These are phyloP conservation scores for Macrobrachium rosenbergii DNA, from an alignment of 1,140 invertebrate genomes.

Conservation along the genomic window DNA sequence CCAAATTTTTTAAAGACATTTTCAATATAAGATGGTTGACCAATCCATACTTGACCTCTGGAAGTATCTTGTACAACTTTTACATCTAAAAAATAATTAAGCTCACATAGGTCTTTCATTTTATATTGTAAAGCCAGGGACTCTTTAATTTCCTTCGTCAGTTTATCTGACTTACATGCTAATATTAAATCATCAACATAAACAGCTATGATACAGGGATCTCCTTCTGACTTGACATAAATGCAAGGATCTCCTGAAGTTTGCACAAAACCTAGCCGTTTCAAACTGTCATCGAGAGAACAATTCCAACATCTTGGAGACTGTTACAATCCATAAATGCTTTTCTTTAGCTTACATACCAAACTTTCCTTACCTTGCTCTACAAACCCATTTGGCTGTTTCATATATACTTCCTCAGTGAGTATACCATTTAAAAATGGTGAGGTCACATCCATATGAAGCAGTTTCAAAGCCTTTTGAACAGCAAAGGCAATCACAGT, in stretches of 20 bases:
- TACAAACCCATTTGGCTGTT: constrained; percentile 58
- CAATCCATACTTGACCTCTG: constrained; percentile 61
- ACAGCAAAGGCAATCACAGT: constrained; percentile 53
- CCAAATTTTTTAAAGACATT: constrained; percentile 69
- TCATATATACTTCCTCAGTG: constrained; percentile 63
- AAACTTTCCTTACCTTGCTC: constrained; percentile 40
- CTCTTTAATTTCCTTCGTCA: no score
- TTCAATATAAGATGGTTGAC: constrained; percentile 68
- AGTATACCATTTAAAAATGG: constrained; percentile 66
- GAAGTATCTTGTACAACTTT: no score
- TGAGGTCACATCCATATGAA: constrained; percentile 66
- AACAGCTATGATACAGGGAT: no score
- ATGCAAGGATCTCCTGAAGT: no score
- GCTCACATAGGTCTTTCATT: no score
- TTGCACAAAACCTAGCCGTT: background rate
- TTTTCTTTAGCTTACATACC: constrained; percentile 70
- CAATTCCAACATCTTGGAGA: constrained; percentile 66
- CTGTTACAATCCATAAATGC: constrained; percentile 69
- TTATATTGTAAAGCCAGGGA: no score
- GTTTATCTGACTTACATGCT: no score
- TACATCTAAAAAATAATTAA: no score
- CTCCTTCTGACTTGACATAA: no score
- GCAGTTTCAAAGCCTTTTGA: constrained; percentile 33
- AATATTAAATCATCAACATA: no score
- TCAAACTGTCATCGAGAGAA: constrained; percentile 61